These are phyloP conservation scores for Lateolabrax maculatus DNA, from an alignment of 2,797 vertebrate species.

Conservation along the genomic window DNA sequence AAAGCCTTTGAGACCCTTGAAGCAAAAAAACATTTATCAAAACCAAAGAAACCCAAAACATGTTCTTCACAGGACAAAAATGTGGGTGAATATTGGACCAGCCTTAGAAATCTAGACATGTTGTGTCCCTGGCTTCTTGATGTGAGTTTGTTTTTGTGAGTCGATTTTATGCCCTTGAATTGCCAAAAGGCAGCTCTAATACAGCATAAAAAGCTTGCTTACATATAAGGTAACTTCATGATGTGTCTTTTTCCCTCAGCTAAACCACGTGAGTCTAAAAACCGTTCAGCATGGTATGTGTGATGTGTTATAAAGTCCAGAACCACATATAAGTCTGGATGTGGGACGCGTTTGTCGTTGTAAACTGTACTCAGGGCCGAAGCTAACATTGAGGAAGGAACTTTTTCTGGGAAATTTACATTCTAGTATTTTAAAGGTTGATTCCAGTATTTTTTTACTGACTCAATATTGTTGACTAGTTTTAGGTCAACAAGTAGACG, in stretches of 20 bases:
- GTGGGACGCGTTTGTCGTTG: not conserved
- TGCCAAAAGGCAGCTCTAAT: not conserved
- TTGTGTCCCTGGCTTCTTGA: not conserved
- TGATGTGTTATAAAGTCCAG: not conserved
- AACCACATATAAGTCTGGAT: not conserved
- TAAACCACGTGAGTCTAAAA: not conserved
- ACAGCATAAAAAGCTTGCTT: not conserved
- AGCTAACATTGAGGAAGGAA: not conserved
- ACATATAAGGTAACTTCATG: not conserved
- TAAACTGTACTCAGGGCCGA: not conserved
- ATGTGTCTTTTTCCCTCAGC: not conserved
- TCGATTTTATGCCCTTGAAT: not conserved
- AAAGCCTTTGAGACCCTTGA: not conserved
- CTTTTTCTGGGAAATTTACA: not conserved
- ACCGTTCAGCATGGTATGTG: not conserved
- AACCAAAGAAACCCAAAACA: not conserved
- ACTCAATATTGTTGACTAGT: not conserved
- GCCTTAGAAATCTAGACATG: not conserved
- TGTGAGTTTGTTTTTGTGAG: constrained; percentile 12
- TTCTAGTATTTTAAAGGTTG: not conserved
- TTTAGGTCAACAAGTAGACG: not conserved
- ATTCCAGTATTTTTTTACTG: not conserved
- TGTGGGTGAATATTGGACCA: constrained; percentile 4
- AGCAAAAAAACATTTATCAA: not conserved
- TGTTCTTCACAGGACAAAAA: not conserved